Conservation (phyloP, 2,888 invertebrate genomes). For the Philereme vetulata region DNA sequence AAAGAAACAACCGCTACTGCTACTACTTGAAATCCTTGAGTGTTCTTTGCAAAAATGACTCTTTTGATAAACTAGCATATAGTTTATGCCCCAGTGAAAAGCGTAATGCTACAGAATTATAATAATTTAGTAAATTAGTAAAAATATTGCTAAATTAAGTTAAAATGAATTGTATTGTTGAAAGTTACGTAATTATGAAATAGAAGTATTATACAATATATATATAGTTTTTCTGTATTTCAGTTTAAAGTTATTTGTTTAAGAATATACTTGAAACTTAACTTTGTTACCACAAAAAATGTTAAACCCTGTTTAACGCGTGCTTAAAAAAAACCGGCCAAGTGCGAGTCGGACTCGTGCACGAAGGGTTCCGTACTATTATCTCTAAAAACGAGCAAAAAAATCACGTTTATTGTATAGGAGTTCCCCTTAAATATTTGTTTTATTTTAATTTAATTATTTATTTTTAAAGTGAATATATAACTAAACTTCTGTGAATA, state of each 20-base stretch:
- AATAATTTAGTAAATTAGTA: conserved; percentile 17
- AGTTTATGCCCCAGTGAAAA: conserved; percentile 55
- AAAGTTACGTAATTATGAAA: conserved; percentile 10
- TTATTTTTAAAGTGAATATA: no score
- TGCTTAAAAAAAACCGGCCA: no score
- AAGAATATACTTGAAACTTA: conserved; percentile 27
- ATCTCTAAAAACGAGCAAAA: no score
- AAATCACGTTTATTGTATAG: no score
- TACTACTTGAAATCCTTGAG: conserved; percentile 88
- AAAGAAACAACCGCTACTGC: conserved; percentile 90
- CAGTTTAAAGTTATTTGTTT: conserved; percentile 25
- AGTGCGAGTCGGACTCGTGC: no score
- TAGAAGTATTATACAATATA: conserved; percentile 2
- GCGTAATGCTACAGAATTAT: conserved; percentile 35
- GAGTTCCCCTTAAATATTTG: no score
- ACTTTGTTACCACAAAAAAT: not conserved
- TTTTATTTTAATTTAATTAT: no score
- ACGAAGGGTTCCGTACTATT: no score
- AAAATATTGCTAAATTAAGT: conserved; percentile 25
- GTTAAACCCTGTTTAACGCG: not conserved
- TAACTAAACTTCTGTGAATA: no score
- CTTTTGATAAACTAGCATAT: conserved; percentile 75
- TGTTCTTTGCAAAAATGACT: conserved; percentile 75
- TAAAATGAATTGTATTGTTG: conserved; percentile 16
- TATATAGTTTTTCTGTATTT: conserved; percentile 26